Evolutionary conservation across 2,797 vertebrate genomes (phyloP).

Genomic region (Ambastaia sidthimunki): DNA sequence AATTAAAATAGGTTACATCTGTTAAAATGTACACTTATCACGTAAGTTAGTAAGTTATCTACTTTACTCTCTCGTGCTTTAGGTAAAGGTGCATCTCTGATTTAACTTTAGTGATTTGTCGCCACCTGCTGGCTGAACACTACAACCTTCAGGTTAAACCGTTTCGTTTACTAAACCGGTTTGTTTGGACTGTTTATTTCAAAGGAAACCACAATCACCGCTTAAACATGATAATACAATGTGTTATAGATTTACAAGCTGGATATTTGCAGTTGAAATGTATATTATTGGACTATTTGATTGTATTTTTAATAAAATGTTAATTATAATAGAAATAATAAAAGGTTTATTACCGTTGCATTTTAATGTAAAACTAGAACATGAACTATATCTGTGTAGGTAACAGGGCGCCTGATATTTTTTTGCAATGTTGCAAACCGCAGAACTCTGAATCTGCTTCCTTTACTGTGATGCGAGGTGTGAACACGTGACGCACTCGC

Average conservation of each 20-base stretch:
- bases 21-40: no score
- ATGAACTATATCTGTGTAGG: neutral
- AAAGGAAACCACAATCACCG: neutral
- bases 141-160: neutral
- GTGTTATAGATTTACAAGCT: no score
- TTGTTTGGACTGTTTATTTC: neutral
- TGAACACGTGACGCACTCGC: neutral
- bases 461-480: conserved; percentile 29
- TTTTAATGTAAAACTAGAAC: neutral
- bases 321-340: no score
- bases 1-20: no score
- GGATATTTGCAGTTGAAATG: neutral
- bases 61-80: neutral
- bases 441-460: conserved; percentile 21
- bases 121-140: conserved; percentile 13
- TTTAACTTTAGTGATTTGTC: conserved; percentile 16
- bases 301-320: no score
- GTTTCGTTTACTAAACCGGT: no score
- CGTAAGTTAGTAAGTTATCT: neutral
- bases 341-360: no score
- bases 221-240: no score
- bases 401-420: neutral
- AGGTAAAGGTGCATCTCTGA: neutral
- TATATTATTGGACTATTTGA: no score
- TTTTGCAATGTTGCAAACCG: conserved; percentile 13